A percentile compares a stretch with the other conserved stretches of the same genome.
These are phyloP conservation scores for Sisor rabdophorus DNA, from an alignment of 2,113 vertebrate species.

Conservation along the genomic window DNA sequence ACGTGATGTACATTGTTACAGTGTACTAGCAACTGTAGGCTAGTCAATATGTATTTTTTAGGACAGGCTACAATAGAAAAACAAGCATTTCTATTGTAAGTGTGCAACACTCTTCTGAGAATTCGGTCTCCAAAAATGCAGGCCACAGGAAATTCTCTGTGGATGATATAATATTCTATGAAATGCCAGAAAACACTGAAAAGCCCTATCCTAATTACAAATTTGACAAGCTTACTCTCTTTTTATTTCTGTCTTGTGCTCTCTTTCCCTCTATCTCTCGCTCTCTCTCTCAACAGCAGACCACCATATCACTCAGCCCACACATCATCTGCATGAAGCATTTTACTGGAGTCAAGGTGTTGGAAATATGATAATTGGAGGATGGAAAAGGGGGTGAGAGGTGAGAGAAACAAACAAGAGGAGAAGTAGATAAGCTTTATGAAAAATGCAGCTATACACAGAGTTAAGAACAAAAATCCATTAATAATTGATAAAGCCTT, in stretches of 20 bases:
- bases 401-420: not conserved
- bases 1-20: not conserved
- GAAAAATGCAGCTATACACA: slow-evolving; percentile 29
- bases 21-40: not conserved
- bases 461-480: slow-evolving; percentile 38
- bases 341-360: slow-evolving; percentile 45
- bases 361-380: slow-evolving; percentile 47
- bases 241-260: slow-evolving; percentile 18
- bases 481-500: slow-evolving; percentile 50
- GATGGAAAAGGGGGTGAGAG: not conserved
- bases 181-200: slow-evolving; percentile 27
- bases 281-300: slow-evolving; percentile 38
- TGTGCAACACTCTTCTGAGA: slow-evolving; percentile 48
- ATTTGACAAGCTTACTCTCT: slow-evolving; percentile 35
- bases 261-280: slow-evolving; percentile 42
- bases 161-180: slow-evolving; percentile 40
- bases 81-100: slow-evolving; percentile 33
- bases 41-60: not conserved
- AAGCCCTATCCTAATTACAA: slow-evolving; percentile 45
- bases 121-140: slow-evolving; percentile 48
- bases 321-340: slow-evolving; percentile 52
- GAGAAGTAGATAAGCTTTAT: slow-evolving; percentile 24
- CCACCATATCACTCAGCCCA: slow-evolving; percentile 50
- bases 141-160: slow-evolving; percentile 49
- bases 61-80: slow-evolving; percentile 20